Conservation (phyloP, 2,888 invertebrate species). For the Endomychus coccineus region DNA sequence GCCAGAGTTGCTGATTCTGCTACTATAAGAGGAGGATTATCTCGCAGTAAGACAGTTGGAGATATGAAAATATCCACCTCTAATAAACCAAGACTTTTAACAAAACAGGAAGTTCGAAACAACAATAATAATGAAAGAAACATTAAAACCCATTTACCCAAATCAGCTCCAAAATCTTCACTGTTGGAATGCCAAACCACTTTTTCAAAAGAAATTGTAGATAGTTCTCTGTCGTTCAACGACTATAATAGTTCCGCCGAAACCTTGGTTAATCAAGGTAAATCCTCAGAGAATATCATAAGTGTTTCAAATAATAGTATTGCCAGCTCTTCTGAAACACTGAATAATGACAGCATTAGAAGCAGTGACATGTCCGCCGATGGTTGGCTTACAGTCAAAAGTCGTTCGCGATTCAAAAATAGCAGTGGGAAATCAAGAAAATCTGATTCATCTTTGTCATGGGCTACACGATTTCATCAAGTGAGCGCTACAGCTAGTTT, state of each 20-base stretch:
- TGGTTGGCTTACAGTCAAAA: constrained; percentile 88
- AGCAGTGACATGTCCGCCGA: constrained; percentile 41
- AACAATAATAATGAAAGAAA: neutral
- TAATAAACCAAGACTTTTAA: constrained; percentile 3
- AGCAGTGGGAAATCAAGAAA: constrained; percentile 43
- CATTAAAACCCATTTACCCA: constrained; percentile 1
- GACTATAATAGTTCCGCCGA: constrained; percentile 39
- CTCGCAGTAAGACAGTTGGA: constrained; percentile 40
- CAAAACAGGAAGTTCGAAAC: neutral
- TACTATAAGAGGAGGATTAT: constrained; percentile 23
- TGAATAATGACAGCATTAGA: constrained; percentile 47
- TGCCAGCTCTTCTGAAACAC: constrained; percentile 53
- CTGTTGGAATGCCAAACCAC: constrained; percentile 31
- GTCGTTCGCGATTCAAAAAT: constrained; percentile 54
- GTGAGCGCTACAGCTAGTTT: constrained; percentile 77
- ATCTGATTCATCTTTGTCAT: constrained; percentile 45
- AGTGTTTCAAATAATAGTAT: constrained; percentile 36
- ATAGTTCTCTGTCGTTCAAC: constrained; percentile 27
- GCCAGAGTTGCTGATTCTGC: neutral
- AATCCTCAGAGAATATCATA: constrained; percentile 29
- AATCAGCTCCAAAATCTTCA: constrained; percentile 10
- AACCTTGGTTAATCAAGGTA: constrained; percentile 38
- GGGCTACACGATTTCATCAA: constrained; percentile 71
- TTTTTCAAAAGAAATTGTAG: constrained; percentile 27
- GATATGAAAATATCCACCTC: constrained; percentile 34